A percentile compares a stretch with the other conserved stretches of the same genome.
phyloP scores from a whole-genome alignment of 2,797 vertebrate genomes.

The Myiothlypis chrysogaster region DNA sequence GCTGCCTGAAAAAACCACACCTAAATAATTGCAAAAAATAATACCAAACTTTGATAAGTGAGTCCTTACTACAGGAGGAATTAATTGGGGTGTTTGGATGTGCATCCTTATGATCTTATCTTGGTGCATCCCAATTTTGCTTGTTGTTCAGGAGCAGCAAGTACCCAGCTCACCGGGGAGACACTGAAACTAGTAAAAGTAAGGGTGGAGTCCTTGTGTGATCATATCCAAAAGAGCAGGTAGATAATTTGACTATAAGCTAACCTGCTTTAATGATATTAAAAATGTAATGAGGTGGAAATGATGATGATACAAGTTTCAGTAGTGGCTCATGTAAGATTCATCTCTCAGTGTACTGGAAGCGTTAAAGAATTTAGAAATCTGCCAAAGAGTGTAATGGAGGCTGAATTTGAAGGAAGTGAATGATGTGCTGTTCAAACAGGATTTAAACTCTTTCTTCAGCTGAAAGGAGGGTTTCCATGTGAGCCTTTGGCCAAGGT shows the following conservation, averaged over 20 bases:
- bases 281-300: neutral
- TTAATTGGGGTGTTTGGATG: neutral
- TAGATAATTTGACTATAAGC: neutral
- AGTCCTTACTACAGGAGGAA: neutral
- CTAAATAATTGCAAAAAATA: neutral
- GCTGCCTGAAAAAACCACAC: neutral
- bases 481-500: neutral
- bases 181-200: conserved; percentile 31
- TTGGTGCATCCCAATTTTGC: neutral
- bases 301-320: neutral
- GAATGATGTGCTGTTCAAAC: neutral
- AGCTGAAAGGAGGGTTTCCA: neutral
- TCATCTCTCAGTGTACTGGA: neutral
- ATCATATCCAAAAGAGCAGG: neutral
- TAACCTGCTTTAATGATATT: neutral
- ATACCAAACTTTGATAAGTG: neutral
- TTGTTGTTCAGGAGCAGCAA: neutral
- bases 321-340: neutral
- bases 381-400: neutral
- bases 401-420: neutral
- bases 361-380: neutral
- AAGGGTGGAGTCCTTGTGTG: neutral
- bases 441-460: neutral
- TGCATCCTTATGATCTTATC: neutral
- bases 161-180: neutral